Percentiles rank a stretch among this genome's conserved stretches.
Conservation (phyloP, 2,113 vertebrate species). For the Actinemys pallida region DNA sequence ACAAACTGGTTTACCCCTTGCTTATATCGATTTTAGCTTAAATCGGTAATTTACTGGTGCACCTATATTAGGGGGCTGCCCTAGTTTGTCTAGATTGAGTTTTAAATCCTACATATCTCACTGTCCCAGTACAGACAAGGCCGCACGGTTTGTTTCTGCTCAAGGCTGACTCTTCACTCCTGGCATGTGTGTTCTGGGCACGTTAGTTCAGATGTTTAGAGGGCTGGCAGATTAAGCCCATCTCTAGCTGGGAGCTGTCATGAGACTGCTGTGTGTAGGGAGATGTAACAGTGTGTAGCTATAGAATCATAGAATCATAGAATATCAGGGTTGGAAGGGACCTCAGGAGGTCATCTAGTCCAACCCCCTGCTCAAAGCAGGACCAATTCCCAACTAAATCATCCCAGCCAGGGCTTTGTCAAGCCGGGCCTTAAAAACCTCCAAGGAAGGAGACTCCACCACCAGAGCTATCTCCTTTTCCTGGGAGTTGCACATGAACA, state of each 20-base stretch:
- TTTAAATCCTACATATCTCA: neutral
- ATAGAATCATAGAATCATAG: too few relatives aligned
- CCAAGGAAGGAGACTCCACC: too few relatives aligned
- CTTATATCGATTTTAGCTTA: neutral
- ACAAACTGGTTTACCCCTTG: neutral
- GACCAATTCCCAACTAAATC: too few relatives aligned
- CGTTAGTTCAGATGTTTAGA: neutral
- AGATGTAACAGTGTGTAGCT: neutral
- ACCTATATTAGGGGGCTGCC: neutral
- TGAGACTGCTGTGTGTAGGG: neutral
- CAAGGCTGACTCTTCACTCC: neutral
- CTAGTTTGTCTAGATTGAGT: neutral
- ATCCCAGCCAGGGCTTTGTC: too few relatives aligned
- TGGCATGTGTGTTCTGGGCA: neutral
- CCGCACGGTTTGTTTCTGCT: neutral
- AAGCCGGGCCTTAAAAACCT: too few relatives aligned
- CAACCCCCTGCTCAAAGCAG: too few relatives aligned
- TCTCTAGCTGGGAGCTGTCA: neutral
- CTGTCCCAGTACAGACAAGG: neutral
- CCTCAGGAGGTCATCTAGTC: too few relatives aligned
- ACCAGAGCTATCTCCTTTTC: neutral
- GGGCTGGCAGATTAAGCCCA: neutral
- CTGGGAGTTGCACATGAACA: neutral
- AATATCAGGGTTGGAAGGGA: too few relatives aligned
- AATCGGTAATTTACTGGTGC: neutral